Percentiles rank a stretch among this genome's conserved stretches.
These are phyloP conservation scores for Coelinius sp. DNA, from an alignment of 2,888 invertebrate genomes.

Conservation along the genomic window DNA sequence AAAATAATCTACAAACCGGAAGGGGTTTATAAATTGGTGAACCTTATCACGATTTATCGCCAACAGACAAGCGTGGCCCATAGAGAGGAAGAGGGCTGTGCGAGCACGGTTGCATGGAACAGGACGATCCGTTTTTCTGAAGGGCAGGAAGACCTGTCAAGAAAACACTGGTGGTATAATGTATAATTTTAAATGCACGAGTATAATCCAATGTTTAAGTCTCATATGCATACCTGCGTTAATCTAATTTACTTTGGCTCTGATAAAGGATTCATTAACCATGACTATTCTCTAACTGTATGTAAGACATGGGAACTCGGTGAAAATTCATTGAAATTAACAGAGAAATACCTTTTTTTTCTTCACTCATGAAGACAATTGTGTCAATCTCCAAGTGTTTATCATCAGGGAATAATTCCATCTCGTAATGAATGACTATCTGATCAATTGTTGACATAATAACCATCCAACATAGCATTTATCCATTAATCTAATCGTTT, in stretches of 20 bases:
- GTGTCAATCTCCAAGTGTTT: background rate
- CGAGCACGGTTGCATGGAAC: conserved; percentile 49
- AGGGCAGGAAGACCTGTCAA: conserved; percentile 58
- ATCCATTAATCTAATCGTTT: conserved; percentile 24
- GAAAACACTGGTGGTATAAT: conserved; percentile 31
- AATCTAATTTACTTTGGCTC: conserved; percentile 60
- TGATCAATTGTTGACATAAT: conserved; percentile 21
- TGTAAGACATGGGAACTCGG: conserved; percentile 5
- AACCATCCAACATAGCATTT: background rate
- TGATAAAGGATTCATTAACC: conserved; percentile 62
- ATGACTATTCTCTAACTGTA: conserved; percentile 46
- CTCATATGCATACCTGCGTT: conserved; percentile 55
- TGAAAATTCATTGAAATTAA: background rate
- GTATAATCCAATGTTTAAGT: conserved; percentile 25
- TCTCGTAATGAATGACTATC: background rate
- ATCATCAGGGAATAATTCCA: background rate
- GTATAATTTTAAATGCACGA: conserved; percentile 27
- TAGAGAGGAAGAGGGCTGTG: conserved; percentile 34
- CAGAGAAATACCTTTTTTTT: background rate
- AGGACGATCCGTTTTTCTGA: conserved; percentile 54
- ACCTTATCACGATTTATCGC: conserved; percentile 42
- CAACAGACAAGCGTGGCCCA: conserved; percentile 36
- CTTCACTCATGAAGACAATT: background rate
- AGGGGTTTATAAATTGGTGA: conserved; percentile 52
- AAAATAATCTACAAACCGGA: conserved; percentile 47